Base-by-base conservation (phyloP, 2,888 invertebrate genomes). In the Dasysyrphus albostriatus region DNA sequence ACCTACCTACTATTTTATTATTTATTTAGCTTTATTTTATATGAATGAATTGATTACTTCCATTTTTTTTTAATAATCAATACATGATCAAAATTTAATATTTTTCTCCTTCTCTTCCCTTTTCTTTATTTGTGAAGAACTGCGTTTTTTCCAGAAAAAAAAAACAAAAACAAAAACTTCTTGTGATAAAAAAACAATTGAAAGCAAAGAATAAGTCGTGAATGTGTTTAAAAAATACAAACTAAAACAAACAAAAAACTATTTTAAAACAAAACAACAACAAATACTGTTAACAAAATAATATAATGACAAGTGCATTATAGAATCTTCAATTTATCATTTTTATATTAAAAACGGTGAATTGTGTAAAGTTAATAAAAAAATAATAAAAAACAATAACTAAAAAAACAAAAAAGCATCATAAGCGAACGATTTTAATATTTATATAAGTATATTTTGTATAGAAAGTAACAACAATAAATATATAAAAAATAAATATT, bases 401-500 rank as follows among this genome's bases (percentile, higher is more conserved):
- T 34, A 79, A 54, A 39, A 76, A 72, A 75, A 74, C 19, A 74
- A 16, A 51, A 75, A 73, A 80, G 61, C 82, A 83, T 51, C 58
- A 67, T 83, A 87, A 79, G 87, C 83, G 78, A 87, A 83, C 87
- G 87, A 87, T 85, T 85, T 82, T 85, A 85, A 82, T 82, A 85
- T 85, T 85, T 85, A 85, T 85, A 84, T 85, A 82, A 85, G 85
- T 82, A 87, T 87, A 87, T 87, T 87, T 87, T 87, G 87, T 87
- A 87, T 87, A 83, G 87, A 87, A 87, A 87, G 78, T 87, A 85
- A 85, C 61, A 81, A 85, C 24, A 61, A 59, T 37, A 59, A 73
- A 78, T 63, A 56, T 59, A 76, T 61, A 67, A 54, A 70, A 37
- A 39, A 82, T 51, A 42, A 74, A 87, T 78, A 82, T 87, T 85